phyloP scores from a whole-genome alignment of 1,140 invertebrate species.

The Tetramorium parvispinum region DNA sequence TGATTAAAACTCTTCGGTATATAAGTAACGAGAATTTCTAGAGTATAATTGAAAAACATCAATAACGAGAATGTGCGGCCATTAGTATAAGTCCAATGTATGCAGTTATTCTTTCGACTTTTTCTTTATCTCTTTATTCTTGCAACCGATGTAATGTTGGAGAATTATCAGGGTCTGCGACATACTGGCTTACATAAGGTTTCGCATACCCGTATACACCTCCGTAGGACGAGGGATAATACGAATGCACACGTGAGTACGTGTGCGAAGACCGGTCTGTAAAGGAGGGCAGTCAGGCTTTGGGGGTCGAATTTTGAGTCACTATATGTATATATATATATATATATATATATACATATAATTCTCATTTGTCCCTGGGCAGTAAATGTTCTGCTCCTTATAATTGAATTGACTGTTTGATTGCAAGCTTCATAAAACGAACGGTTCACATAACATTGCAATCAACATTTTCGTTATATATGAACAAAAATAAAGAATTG shows the following conservation, averaged over 20 bases:
- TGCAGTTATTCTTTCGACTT: slow-evolving; percentile 39
- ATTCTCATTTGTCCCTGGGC: slow-evolving; percentile 12
- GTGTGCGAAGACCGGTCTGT: slow-evolving; percentile 45
- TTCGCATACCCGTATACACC: slow-evolving; percentile 21
- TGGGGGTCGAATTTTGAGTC: slow-evolving; percentile 44
- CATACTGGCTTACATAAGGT: slow-evolving; percentile 76
- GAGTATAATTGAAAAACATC: slow-evolving; percentile 14
- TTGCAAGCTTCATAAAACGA: neutral
- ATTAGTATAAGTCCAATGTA: slow-evolving; percentile 16
- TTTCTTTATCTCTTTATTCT: slow-evolving; percentile 22
- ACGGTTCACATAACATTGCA: neutral
- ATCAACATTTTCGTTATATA: neutral
- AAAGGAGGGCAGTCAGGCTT: slow-evolving; percentile 53
- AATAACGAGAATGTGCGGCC: neutral
- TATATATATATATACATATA: too few species aligned
- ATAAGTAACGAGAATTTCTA: slow-evolving; percentile 12
- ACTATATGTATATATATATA: too few species aligned
- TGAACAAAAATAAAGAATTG: neutral
- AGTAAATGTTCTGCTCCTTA: neutral
- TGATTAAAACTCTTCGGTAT: neutral
- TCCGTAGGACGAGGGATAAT: slow-evolving; percentile 36
- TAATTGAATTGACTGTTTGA: slow-evolving; percentile 14
- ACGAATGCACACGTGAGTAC: slow-evolving; percentile 3
- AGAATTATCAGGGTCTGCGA: slow-evolving; percentile 62
- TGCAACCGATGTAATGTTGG: slow-evolving; percentile 37